Percentiles rank a stretch among this genome's conserved stretches.
Conservation (phyloP, 2,113 vertebrate species). For the Phalacrocorax pelagicus region DNA sequence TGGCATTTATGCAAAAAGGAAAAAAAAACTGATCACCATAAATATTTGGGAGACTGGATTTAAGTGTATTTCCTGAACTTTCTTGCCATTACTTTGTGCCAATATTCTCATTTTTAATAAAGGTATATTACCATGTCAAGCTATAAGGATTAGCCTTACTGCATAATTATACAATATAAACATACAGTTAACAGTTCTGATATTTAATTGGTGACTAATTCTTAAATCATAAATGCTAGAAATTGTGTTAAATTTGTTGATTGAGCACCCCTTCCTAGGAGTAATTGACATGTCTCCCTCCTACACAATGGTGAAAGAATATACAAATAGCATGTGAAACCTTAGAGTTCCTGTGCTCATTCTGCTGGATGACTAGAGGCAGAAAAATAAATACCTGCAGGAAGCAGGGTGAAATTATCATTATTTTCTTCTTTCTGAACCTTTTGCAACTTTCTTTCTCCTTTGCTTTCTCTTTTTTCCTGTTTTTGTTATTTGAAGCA, state of each 20-base stretch:
- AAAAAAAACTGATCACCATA: not conserved
- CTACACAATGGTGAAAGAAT: not conserved
- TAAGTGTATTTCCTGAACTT: not conserved
- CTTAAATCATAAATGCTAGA: not conserved
- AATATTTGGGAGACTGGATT: not conserved
- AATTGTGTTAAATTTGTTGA: not conserved
- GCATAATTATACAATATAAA: not conserved
- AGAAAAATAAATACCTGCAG: not conserved
- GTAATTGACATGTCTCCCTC: not conserved
- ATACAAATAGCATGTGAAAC: not conserved
- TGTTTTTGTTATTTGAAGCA: not conserved
- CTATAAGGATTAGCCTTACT: not conserved
- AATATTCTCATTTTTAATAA: not conserved
- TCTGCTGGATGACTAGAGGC: not conserved
- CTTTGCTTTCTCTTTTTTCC: not conserved
- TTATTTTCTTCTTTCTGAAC: not conserved
- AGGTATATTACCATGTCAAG: not conserved
- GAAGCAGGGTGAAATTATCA: not conserved
- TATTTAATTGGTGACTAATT: not conserved
- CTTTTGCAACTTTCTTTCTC: not conserved
- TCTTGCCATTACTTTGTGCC: not conserved
- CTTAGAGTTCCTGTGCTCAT: not conserved
- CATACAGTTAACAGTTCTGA: not conserved
- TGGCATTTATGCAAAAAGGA: not conserved
- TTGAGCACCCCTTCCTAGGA: not conserved